phyloP scores from a whole-genome alignment of 2,797 vertebrate genomes.

The Falco novaeseelandiae region DNA sequence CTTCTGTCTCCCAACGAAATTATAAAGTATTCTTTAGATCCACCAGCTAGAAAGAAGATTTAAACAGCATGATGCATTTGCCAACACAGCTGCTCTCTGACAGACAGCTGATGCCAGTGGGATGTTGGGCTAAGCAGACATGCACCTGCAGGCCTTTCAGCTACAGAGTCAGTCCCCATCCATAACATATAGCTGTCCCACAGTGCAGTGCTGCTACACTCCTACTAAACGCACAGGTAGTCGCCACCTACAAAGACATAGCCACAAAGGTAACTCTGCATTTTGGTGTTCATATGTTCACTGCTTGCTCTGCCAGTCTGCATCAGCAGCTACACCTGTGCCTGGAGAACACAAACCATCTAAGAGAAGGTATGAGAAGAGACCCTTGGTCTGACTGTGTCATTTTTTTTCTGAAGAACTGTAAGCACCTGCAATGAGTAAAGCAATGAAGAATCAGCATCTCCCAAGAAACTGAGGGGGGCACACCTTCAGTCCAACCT shows the following conservation, averaged over 20 bases:
- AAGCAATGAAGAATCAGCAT: background rate
- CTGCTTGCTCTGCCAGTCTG: background rate
- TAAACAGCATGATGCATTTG: background rate
- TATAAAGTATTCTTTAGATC: background rate
- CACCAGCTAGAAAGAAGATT: background rate
- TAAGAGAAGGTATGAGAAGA: background rate
- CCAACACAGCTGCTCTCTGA: background rate
- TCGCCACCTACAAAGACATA: accelerated
- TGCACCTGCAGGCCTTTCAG: accelerated
- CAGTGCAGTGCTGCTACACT: background rate
- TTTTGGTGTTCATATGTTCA: background rate
- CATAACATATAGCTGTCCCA: background rate
- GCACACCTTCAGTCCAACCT: background rate
- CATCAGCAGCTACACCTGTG: background rate
- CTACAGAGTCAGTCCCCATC: background rate
- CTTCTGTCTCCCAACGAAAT: background rate
- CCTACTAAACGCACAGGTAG: background rate
- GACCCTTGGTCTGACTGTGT: background rate
- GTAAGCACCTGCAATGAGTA: background rate
- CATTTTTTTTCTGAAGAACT: background rate
- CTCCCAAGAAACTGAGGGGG: accelerated
- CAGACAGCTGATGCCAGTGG: background rate
- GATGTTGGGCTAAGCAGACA: background rate
- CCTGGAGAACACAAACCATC: background rate
- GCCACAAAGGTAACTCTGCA: background rate